Evolutionary conservation across 2,113 vertebrate species (phyloP), one percentile per base, ranked within the genome.

Genomic region (Actinemys pallida): DNA sequence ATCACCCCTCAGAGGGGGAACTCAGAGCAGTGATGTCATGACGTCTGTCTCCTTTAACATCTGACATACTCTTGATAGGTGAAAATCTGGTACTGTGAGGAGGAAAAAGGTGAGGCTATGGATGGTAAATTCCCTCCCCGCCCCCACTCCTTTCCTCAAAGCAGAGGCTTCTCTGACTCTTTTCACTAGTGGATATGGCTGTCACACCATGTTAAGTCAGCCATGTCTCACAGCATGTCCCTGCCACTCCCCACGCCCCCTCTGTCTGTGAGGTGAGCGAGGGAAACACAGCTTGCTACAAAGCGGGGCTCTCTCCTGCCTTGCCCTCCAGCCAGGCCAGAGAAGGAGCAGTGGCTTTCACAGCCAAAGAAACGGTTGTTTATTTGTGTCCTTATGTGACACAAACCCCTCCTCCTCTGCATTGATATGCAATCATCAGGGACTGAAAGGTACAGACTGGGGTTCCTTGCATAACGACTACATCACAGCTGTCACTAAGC

Each of bases 201-300:
- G 96, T 97, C 97, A 95, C 84, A 94, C 78, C 84, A 82, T 86
- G 59, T 97, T 96, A 97, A 92, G 25, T 97, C 91, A 96, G 81
- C 0, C 0, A 81, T 54, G 54, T 81, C 89, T 90, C 1, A 2
- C 45, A 95, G 89, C 52, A 6, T 50, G 91, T 78, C 75, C 83
- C 88, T 62, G 50, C 78, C 1, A 1, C 56, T 92, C 92, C 78
- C 59, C 0, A 0, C 35, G 56, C 57, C 95, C 27, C 47, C 81
- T 93, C 1, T 2, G 89, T 88, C 85, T 25, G 25, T 83, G 45
- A 90, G 0, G 0, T 59, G 59, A 76, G 78, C 24, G 42, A 69
- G 82, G 31, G 50, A 84, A 49, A 45, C 12, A 29, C 57, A 50
- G 62, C 56, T 13, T 17, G 29, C 69, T 79, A 22, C 75, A 53